A percentile compares a stretch with the other conserved stretches of the same genome.
These are phyloP conservation scores for Drosophila dives DNA, from an alignment of 2,888 invertebrate species.

Conservation along the genomic window DNA sequence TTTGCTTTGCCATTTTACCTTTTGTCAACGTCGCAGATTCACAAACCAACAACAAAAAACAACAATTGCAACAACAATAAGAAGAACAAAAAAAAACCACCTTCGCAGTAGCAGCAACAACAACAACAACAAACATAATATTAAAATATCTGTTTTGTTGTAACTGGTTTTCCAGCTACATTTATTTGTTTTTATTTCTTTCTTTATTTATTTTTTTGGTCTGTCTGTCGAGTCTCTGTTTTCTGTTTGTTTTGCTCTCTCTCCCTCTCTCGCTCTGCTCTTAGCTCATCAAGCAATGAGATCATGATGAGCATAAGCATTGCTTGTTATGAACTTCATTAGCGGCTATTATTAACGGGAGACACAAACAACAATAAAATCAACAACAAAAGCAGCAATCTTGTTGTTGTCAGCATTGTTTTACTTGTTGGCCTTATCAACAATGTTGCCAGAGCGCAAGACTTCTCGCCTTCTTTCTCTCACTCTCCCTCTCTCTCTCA, in stretches of 20 bases:
- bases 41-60: conserved; percentile 16
- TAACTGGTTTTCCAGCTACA: conserved; percentile 69
- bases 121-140: conserved; percentile 42
- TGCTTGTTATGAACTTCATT: conserved; percentile 47
- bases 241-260: conserved; percentile 12
- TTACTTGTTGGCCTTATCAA: conserved; percentile 56
- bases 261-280: conserved; percentile 21
- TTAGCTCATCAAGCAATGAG: conserved; percentile 33
- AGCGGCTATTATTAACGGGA: conserved; percentile 61
- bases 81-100: conserved; percentile 34
- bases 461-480: conserved; percentile 6
- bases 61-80: conserved; percentile 33
- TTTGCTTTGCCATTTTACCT: conserved; percentile 50
- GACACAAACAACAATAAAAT: conserved; percentile 11
- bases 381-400: conserved; percentile 13
- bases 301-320: conserved; percentile 31
- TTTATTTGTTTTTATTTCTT: conserved; percentile 39
- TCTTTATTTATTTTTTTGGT: conserved; percentile 25
- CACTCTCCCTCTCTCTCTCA: conserved; percentile 4
- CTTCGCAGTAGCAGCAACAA: conserved; percentile 34
- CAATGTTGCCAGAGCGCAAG: conserved; percentile 66
- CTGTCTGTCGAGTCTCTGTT: conserved; percentile 24
- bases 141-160: conserved; percentile 61
- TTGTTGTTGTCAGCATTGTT: conserved; percentile 22
- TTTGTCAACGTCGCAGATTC: conserved; percentile 73